Evolutionary conservation across 2,113 vertebrate species (phyloP), one percentile per base, ranked within the genome.

Genomic region (Proterorhinus semilunaris): DNA sequence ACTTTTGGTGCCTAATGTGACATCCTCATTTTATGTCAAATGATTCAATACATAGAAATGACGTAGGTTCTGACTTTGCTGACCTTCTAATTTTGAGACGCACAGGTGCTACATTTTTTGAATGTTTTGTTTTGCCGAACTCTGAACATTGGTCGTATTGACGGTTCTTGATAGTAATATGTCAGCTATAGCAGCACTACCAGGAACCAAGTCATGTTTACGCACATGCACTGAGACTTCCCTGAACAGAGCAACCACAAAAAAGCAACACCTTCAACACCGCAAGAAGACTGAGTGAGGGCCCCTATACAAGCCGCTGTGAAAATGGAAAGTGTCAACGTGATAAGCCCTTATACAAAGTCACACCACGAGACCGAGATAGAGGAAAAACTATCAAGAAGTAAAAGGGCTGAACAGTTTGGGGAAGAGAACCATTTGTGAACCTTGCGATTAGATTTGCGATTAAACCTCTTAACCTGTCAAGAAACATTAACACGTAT

Each of bases 231-330:
- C 62, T 49, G 62, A 72, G 74, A 83, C 81, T 90, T 91, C 90
- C 82, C 71, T 89, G 90, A 91, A 91, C 76, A 86, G 78, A 84
- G 75, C 78, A 82, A 87, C 83, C 46, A 42, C 50, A 86, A 77
- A 77, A 73, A 71, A 80, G 74, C 65, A 69, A 83, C 79, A 86
- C 76, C 21, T 75, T 42, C 42, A 36, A 62, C 47, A 86, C 88
- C 87, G 52, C 87, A 86, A 69, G 17, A 57, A 69, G 75, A 81
- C 76, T 49, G 75, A 68, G 76, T 49, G 75, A 68, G 76, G 73
- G 71, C 75, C 69, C 66, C 58, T 66, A 52, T 72, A 63, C 52
- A 66, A 17, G 70, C 71, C 68, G 8, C 50, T 10, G 17, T 21
- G 6, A 57, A 10, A 15, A 9, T 69, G 68, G 50, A 81, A 1